Percentiles rank a stretch among this genome's conserved stretches.
Evolutionary conservation across 1,140 invertebrate genomes (phyloP).

Genomic region (Brevipalpus yothersi): DNA sequence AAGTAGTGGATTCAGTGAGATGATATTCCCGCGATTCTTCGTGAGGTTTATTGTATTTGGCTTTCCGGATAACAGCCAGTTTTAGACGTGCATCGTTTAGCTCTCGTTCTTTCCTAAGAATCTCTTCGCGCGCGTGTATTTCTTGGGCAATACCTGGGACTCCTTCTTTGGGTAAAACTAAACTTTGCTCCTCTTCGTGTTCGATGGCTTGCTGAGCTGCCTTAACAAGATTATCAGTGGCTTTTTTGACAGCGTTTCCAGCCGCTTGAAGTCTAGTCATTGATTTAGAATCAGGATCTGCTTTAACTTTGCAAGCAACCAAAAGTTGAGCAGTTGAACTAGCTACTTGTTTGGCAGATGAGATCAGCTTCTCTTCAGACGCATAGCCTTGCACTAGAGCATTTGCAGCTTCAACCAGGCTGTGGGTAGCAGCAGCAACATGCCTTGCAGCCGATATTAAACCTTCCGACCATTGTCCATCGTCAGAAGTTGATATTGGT

Average conservation of each 20-base stretch:
- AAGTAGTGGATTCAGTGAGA: background rate
- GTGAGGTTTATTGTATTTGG: constrained; percentile 21
- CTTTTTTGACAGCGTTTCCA: constrained; percentile 87
- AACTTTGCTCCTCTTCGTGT: constrained; percentile 58
- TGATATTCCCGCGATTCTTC: constrained; percentile 5
- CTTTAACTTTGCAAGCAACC: constrained; percentile 94
- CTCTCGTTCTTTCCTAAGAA: constrained; percentile 67
- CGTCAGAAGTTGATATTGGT: constrained; percentile 57
- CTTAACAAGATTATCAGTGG: constrained; percentile 83
- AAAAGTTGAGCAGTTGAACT: constrained; percentile 86
- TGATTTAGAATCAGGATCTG: constrained; percentile 74
- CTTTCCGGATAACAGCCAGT: constrained; percentile 31
- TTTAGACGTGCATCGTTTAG: constrained; percentile 70
- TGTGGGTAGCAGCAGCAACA: constrained; percentile 89
- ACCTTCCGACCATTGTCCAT: constrained; percentile 97
- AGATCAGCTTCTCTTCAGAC: constrained; percentile 84
- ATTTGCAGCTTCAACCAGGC: constrained; percentile 88
- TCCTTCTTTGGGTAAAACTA: constrained; percentile 70
- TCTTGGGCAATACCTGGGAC: constrained; percentile 47
- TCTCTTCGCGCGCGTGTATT: constrained; percentile 40
- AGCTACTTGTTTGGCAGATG: constrained; percentile 83
- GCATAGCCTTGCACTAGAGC: constrained; percentile 79
- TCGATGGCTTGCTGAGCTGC: constrained; percentile 80
- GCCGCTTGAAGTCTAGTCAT: constrained; percentile 74
- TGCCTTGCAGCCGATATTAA: constrained; percentile 80